Conservation (phyloP, 2,888 invertebrate species). For the Metalampra italica region DNA sequence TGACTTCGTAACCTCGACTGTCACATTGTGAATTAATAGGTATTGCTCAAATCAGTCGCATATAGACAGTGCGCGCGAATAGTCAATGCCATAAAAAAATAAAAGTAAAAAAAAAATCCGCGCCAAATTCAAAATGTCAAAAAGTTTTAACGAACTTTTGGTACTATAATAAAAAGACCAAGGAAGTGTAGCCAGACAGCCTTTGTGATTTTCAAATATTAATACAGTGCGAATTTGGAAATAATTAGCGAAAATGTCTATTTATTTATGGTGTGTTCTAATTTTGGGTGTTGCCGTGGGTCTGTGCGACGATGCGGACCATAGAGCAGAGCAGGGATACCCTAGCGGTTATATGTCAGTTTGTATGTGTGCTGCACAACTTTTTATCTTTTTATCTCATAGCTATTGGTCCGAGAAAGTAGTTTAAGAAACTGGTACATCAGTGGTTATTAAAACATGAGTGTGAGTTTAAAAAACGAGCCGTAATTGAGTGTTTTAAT, state of each 20-base stretch:
- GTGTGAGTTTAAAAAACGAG: too few relatives aligned
- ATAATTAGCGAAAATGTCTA: background rate
- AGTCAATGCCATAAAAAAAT: conserved; percentile 12
- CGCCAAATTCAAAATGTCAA: background rate
- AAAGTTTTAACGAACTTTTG: too few relatives aligned
- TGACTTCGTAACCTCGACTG: conserved; percentile 8
- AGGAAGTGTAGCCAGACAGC: too few relatives aligned
- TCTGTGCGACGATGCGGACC: conserved; percentile 22
- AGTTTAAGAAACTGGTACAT: too few relatives aligned
- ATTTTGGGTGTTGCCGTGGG: conserved; percentile 15
- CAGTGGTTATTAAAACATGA: too few relatives aligned
- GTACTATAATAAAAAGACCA: too few relatives aligned
- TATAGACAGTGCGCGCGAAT: conserved; percentile 12
- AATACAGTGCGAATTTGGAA: background rate
- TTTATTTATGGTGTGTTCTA: conserved; percentile 11
- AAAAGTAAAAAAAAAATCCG: background rate
- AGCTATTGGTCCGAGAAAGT: too few relatives aligned
- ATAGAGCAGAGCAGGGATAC: conserved; percentile 48
- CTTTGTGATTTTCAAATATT: too few relatives aligned
- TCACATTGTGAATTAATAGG: conserved; percentile 4
- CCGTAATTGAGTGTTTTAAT: too few relatives aligned
- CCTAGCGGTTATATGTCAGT: conserved; percentile 62
- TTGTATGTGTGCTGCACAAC: conserved; percentile 46
- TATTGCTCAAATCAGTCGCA: conserved; percentile 13
- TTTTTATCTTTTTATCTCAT: too few relatives aligned